Base-by-base conservation (phyloP, 2,888 invertebrate genomes). In the Spisula subtruncata region DNA sequence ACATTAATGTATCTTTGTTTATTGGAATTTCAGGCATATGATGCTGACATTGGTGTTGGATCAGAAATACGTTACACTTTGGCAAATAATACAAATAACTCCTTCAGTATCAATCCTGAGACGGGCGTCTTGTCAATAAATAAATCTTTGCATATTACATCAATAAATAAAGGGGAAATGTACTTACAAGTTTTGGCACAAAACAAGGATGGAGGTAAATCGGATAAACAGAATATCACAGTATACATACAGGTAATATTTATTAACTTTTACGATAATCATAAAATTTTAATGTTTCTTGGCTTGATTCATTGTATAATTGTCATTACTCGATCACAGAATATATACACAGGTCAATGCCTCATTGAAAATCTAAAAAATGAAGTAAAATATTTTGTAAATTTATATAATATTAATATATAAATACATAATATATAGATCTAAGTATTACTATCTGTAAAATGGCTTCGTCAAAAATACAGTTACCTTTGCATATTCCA, bases 11-110 rank as follows among this genome's bases (percentile, higher is more conserved):
- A 60, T 18, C 8, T 16, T 10, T 71, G 32, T 71, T 12, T 32
- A 6, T 83, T n/a, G n/a, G n/a, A n/a, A n/a, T n/a, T n/a, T 83
- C n/a, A 83, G 82, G 82, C 82, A 8, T n/a, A 16, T 20, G 82
- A 83, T 32, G 60, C 32, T 20, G 82, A 83, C 35, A 32, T 83
- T 35, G 82, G 82, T 16, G 8, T 6, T 4, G 82, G 82, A 6
- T 83, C 82, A 41, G 10, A 32, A 14, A 83, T 83, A 56, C 20
- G 1, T 32, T 83, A 83, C 56, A 54, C 51, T 20, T 20, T 56
- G 5, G 0, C 29, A 56, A 35, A 54, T 51, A 29, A 81, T 51
- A 1, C 54, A 6, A 56, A 16, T 1, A 14, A 10, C 2, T 71
- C 32, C 32, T 83, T 83, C 60, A 60, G 41, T 56, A 56, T 83